Conservation (phyloP, 2,888 invertebrate species). For the Drosophila vallismaia region DNA sequence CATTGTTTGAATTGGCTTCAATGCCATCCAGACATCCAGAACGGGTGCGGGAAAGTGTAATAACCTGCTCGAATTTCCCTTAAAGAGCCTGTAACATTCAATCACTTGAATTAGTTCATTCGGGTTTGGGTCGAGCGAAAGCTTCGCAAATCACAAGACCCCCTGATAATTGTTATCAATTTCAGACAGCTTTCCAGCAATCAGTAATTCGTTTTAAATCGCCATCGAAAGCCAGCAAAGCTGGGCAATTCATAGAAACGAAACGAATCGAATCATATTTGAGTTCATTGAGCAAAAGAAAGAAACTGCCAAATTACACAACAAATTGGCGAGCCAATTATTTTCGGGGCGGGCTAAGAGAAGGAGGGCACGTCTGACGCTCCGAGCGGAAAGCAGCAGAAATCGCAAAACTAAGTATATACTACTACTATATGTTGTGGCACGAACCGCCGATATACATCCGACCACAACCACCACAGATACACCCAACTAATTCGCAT, state of each 20-base stretch:
- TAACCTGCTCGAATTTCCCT: slow-evolving; percentile 15
- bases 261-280: slow-evolving; percentile 21
- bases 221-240: slow-evolving; percentile 26
- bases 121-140: slow-evolving; percentile 23
- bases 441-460: slow-evolving; percentile 35
- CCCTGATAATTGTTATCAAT: slow-evolving; percentile 59
- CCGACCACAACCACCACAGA: slow-evolving; percentile 3
- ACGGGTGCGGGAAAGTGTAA: slow-evolving; percentile 13
- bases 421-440: slow-evolving; percentile 9
- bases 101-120: slow-evolving; percentile 12
- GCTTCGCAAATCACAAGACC: slow-evolving; percentile 64
- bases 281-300: slow-evolving; percentile 2
- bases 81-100: slow-evolving; percentile 2
- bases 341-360: slow-evolving; percentile 7
- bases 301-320: slow-evolving; percentile 39
- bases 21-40: slow-evolving; percentile 1
- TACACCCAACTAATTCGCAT: slow-evolving; percentile 15
- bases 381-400: slow-evolving; percentile 12
- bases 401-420: slow-evolving; percentile 36
- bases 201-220: slow-evolving; percentile 35
- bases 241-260: slow-evolving; percentile 20
- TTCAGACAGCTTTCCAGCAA: slow-evolving; percentile 57
- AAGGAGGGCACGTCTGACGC: slow-evolving; percentile 22
- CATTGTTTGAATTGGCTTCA: slow-evolving; percentile 6
- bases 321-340: slow-evolving; percentile 29